phyloP scores from a whole-genome alignment of 2,797 vertebrate species.

The Crenuchus spilurus region DNA sequence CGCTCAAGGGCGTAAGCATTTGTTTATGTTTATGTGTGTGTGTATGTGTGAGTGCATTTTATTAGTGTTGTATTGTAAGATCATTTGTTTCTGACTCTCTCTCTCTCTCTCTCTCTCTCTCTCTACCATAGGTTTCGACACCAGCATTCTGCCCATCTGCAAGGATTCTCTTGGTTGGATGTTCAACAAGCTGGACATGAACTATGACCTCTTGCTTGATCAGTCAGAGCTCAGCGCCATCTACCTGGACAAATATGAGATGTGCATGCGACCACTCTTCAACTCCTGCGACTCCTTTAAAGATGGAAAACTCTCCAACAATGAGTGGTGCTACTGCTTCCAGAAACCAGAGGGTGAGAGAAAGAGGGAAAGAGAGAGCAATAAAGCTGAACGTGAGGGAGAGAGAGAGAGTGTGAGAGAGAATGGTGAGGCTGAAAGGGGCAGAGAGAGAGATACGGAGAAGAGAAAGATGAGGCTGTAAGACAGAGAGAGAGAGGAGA shows the following conservation, averaged over 20 bases:
- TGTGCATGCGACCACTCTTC: constrained; percentile 94
- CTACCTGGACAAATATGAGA: constrained; percentile 95
- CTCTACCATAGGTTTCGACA: constrained; percentile 86
- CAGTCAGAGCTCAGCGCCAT: constrained; percentile 94
- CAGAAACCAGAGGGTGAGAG: constrained; percentile 87
- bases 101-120: constrained; percentile 23
- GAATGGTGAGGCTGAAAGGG: no score
- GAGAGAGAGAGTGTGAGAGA: neutral
- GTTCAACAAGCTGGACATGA: constrained; percentile 98
- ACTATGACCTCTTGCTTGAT: constrained; percentile 95
- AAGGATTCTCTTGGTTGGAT: constrained; percentile 98
- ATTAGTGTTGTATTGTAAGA: neutral
- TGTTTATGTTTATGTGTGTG: neutral
- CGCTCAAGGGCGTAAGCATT: constrained; percentile 73
- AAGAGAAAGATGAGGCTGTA: no score
- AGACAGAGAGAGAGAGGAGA: constrained; percentile 3
- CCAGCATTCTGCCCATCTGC: constrained; percentile 96
- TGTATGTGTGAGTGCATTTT: neutral
- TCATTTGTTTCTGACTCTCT: constrained; percentile 1
- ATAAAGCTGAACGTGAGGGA: neutral
- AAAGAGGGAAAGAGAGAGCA: neutral
- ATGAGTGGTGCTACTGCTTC: constrained; percentile 98
- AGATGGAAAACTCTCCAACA: constrained; percentile 97
- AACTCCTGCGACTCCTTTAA: constrained; percentile 98
- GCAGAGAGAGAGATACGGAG: neutral